Percentiles rank a stretch among this genome's conserved stretches.
Evolutionary conservation across 2,113 vertebrate genomes (phyloP).

Genomic region (Hylia prasina): DNA sequence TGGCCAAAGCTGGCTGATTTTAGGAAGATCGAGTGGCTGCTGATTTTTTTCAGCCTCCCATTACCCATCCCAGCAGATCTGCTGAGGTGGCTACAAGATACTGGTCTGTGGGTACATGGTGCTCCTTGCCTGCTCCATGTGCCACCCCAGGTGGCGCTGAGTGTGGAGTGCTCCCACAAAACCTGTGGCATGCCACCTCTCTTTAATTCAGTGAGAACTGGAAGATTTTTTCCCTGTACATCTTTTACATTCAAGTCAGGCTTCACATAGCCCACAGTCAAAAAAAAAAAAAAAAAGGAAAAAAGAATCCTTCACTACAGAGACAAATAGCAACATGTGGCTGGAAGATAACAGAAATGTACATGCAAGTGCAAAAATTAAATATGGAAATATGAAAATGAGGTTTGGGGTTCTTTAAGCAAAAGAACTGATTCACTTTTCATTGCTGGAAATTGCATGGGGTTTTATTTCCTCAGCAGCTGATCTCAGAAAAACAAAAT

Average conservation of each 20-base stretch:
- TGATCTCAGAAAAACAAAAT: conserved; percentile 55
- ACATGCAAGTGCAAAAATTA: conserved; percentile 58
- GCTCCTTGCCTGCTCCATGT: background rate
- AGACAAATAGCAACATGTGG: conserved; percentile 60
- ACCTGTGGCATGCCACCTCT: background rate
- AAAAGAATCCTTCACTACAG: background rate
- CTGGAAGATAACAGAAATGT: conserved; percentile 44
- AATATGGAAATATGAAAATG: conserved; percentile 74
- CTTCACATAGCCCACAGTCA: background rate
- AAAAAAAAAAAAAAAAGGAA: background rate
- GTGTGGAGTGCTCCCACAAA: background rate
- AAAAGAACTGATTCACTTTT: conserved; percentile 52
- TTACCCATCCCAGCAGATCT: background rate
- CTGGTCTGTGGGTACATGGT: background rate
- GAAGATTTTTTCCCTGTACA: background rate
- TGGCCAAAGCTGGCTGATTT: background rate
- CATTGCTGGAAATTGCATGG: conserved; percentile 57
- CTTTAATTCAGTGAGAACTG: background rate
- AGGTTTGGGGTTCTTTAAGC: background rate
- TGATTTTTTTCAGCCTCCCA: background rate
- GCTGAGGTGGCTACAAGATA: accelerated
- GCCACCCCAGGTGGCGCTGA: background rate
- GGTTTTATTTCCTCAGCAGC: conserved; percentile 58
- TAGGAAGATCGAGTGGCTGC: background rate
- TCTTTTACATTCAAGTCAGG: conserved; percentile 46